These are phyloP conservation scores for Etheostoma perlongum DNA, from an alignment of 2,797 vertebrate species.

Conservation along the genomic window DNA sequence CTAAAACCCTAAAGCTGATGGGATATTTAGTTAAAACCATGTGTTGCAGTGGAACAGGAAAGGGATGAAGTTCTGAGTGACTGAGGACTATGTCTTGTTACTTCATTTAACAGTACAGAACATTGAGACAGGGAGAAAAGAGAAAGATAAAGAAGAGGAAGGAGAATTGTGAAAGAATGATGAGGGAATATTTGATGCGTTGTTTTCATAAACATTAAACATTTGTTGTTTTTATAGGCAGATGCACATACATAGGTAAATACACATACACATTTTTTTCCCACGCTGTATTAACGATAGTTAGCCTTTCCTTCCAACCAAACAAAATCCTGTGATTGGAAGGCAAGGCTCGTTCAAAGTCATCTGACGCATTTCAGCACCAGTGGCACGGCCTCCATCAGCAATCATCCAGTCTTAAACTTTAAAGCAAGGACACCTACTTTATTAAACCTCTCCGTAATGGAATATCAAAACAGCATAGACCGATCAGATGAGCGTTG, in stretches of 20 bases:
- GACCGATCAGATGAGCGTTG: constrained; percentile 9
- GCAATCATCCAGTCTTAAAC: background rate
- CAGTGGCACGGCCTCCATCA: background rate
- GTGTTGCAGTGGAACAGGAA: background rate
- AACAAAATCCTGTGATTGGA: background rate
- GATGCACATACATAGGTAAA: background rate
- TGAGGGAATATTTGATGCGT: background rate
- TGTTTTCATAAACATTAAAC: background rate
- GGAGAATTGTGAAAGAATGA: background rate
- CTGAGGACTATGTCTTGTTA: background rate
- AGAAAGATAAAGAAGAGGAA: background rate
- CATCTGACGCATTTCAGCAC: background rate
- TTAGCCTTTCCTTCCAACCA: background rate
- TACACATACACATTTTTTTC: background rate
- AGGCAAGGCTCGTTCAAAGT: background rate
- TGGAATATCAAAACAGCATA: constrained; percentile 18
- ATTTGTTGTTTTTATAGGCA: background rate
- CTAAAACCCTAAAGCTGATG: background rate
- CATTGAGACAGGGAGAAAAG: background rate
- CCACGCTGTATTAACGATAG: background rate
- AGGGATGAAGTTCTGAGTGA: background rate
- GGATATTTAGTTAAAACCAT: background rate
- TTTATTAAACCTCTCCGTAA: constrained; percentile 1
- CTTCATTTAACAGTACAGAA: background rate
- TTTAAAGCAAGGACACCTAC: constrained; percentile 18